Base-by-base conservation (phyloP, 1,140 invertebrate species). In the Diabrotica virgifera region DNA sequence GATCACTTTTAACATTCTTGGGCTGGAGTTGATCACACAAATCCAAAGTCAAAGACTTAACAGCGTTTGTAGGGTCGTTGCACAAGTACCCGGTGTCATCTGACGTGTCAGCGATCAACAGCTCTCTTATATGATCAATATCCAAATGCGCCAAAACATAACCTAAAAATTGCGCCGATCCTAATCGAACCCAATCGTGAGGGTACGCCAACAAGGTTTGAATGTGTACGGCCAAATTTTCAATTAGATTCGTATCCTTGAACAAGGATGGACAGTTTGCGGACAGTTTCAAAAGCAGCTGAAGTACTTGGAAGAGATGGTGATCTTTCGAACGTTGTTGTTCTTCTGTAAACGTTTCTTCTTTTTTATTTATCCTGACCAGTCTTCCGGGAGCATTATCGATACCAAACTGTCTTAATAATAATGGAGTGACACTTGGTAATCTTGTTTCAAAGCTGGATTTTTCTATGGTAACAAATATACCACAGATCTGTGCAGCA, bases 171-270 rank as follows among this genome's bases (percentile, higher is more conserved):
- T 94, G 90, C 3, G 86, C 83, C 10, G 91, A 84, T 60, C 85
- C 84, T 53, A 93, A 80, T 60, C 93, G 85, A 4, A 96, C 90
- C 89, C 89, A 91, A 46, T 84, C 78, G 74, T 91, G 89, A 12
- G 86, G 83, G 76, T 90, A 82, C 5, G 72, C 78, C 7, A 87
- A 72, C 13, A 90, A 77, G 10, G 79, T 77, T 59, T 85, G 82
- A 66, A 80, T 71, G 58, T 81, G 72, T 65, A 81, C 81, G 79
- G 73, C 56, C 74, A 81, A 65, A 84, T 67, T 82, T 77, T 63
- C 78, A 38, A 70, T 81, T 75, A 46, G 62, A 52, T 72, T 51
- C 9, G 60, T 73, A 8, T 65, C 36, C 59, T 81, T 80, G 0
- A 89, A 73, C 52, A 87, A 79, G 40, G 72, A 72, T 4, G 82